Evolutionary conservation across 2,113 vertebrate genomes (phyloP).

Genomic region (Rallus limicola): DNA sequence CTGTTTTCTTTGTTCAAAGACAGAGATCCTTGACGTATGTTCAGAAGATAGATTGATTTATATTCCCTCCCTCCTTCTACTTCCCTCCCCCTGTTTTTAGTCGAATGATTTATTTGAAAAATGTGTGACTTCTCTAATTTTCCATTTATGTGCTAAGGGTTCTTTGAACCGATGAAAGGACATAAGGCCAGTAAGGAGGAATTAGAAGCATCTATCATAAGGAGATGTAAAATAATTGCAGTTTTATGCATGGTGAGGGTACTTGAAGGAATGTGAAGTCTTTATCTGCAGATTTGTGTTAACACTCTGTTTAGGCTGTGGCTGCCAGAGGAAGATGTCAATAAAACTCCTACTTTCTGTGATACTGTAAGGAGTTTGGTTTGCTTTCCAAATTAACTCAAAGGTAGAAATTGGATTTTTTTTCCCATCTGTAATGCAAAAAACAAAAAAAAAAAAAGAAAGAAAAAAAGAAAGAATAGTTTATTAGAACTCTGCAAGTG

Average conservation of each 20-base stretch:
- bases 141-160: background rate
- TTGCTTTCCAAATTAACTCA: background rate
- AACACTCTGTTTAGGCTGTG: background rate
- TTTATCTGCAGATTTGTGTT: conserved; percentile 27
- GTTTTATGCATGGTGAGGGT: conserved; percentile 1
- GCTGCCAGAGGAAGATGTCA: background rate
- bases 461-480: background rate
- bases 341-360: background rate
- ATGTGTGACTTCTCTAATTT: background rate
- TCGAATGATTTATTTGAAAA: conserved; percentile 17
- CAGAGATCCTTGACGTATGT: background rate
- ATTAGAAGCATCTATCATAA: background rate
- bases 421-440: background rate
- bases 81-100: conserved; percentile 13
- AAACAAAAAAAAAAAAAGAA: background rate
- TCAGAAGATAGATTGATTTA: background rate
- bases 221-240: conserved; percentile 55
- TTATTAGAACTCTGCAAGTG: background rate
- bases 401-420: background rate
- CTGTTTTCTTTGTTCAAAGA: conserved; percentile 45
- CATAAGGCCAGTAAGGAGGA: background rate
- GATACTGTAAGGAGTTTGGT: background rate
- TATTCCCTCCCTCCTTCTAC: background rate
- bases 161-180: background rate
- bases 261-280: conserved; percentile 12